Evolutionary conservation across 2,113 vertebrate species (phyloP).

Genomic region (Narcine bancroftii): DNA sequence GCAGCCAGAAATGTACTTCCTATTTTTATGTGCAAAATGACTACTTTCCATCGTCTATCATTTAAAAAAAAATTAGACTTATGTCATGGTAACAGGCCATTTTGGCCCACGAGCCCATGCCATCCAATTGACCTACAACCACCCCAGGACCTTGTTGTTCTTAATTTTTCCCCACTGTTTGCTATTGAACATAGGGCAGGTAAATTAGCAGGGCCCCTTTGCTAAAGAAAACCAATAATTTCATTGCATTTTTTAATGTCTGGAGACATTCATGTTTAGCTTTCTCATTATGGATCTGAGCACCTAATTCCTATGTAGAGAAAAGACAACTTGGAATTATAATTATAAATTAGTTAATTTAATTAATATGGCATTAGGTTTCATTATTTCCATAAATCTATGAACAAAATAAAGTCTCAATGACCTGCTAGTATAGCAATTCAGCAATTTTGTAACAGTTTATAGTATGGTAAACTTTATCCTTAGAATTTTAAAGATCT

Average conservation of each 20-base stretch:
- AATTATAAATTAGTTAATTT: background rate
- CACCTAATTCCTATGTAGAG: background rate
- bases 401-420: background rate
- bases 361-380: background rate
- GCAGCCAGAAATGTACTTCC: no score
- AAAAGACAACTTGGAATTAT: no score
- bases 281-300: background rate
- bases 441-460: background rate
- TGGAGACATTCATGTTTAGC: background rate
- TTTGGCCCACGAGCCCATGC: no score
- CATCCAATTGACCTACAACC: no score
- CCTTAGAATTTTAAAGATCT: background rate
- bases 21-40: background rate
- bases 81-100: no score
- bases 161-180: no score
- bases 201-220: background rate
- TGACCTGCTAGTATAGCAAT: background rate
- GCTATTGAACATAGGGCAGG: background rate
- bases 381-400: background rate
- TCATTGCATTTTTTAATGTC: background rate
- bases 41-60: no score
- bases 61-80: no score
- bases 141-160: no score
- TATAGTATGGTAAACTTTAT: background rate
- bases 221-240: background rate